Evolutionary conservation across 1,140 invertebrate species (phyloP), one percentile per base, ranked within the genome.

Genomic region (Bombyx mori): DNA sequence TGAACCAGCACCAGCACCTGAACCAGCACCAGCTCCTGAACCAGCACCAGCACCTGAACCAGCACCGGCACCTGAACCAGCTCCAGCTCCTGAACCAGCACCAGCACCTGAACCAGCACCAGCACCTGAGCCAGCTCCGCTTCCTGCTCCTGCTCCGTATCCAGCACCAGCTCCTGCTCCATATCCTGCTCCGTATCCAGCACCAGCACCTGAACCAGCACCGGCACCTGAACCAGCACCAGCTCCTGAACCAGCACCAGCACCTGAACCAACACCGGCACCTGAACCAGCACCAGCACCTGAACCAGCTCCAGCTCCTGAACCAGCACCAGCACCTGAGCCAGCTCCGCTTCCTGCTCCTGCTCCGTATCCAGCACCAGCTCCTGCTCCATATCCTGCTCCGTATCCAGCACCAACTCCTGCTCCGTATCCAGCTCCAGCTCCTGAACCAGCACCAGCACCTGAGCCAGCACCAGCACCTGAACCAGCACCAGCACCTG

Each of bases 321-420:
- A 10, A 45, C n/a, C 44, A 7, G 44, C 44, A 10, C 44, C 8
- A n/a, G n/a, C 44, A 10, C n/a, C 1, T 45, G 44, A 45, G 44
- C 44, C 44, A 8, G 44, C 8, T 7, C 44, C 44, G 44, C n/a
- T 8, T 8, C 8, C 48, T 9, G 8, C 48, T 43, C 7, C 57
- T 58, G 59, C 26, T 52, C 58, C 69, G 26, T 57, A 12, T 8
- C 60, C 61, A n/a, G 56, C 45, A 43, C 54, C 44, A 50, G 57
- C 61, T 10, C 52, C 52, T 49, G 44, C 54, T 9, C 54, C 53
- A 9, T 54, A 35, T 51, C 51, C 49, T n/a, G n/a, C n/a, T n/a
- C n/a, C n/a, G n/a, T n/a, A n/a, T n/a, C n/a, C n/a, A n/a, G n/a
- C n/a, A n/a, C n/a, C n/a, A n/a, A n/a, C n/a, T n/a, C n/a, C n/a